A percentile compares a stretch with the other conserved stretches of the same genome.
Conservation (phyloP, 2,113 vertebrate species). For the Tragelaphus scriptus region DNA sequence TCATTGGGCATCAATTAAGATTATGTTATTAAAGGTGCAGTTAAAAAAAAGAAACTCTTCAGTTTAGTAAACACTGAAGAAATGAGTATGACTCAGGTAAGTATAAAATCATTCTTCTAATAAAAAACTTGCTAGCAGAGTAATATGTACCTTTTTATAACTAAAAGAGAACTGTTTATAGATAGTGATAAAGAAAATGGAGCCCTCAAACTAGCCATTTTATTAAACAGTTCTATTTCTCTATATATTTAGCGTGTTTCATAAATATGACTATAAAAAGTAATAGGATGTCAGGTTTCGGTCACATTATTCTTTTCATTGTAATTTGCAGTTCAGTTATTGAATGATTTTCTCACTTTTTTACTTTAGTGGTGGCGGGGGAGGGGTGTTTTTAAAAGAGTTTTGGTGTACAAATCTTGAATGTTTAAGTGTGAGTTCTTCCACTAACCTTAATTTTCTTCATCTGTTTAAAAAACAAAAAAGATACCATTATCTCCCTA, state of each 20-base stretch:
- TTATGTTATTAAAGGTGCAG: not conserved
- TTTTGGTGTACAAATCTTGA: not conserved
- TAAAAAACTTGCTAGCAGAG: not conserved
- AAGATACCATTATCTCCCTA: not conserved
- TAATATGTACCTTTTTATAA: not conserved
- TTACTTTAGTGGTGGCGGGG: not conserved
- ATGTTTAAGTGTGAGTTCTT: not conserved
- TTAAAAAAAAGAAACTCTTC: not conserved
- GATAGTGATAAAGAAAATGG: not conserved
- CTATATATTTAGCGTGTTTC: not conserved
- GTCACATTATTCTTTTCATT: not conserved
- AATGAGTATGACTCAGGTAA: not conserved
- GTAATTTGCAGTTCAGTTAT: not conserved
- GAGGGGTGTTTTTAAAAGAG: not conserved
- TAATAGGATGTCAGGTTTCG: not conserved
- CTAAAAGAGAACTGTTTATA: not conserved
- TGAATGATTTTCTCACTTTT: not conserved
- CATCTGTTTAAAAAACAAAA: not conserved
- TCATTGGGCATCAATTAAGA: not conserved
- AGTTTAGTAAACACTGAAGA: conserved; percentile 21
- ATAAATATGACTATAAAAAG: not conserved
- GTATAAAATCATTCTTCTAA: not conserved
- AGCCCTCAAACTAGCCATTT: not conserved
- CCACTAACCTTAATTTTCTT: not conserved
- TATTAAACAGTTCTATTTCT: not conserved